These are phyloP conservation scores for Monochamus saltuarius DNA, from an alignment of 1,140 invertebrate species.

Conservation along the genomic window DNA sequence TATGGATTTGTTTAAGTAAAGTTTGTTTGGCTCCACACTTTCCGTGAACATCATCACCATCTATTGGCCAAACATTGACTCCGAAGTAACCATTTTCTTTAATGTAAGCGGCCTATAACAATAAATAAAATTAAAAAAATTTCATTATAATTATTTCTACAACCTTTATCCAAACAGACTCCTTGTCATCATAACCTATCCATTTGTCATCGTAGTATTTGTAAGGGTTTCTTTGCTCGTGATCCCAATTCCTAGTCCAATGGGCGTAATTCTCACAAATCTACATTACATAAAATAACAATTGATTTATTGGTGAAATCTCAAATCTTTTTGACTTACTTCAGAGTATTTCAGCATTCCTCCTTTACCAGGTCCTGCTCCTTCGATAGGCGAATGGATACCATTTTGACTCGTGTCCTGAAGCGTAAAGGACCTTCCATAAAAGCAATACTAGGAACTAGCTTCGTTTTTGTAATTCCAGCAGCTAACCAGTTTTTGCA, in stretches of 20 bases:
- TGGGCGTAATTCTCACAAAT: too few species aligned
- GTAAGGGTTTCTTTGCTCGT: slow-evolving; percentile 1
- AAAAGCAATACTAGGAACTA: slow-evolving; percentile 65
- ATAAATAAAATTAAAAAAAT: neutral
- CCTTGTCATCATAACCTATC: slow-evolving; percentile 1
- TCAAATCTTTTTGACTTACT: too few species aligned
- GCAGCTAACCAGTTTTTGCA: slow-evolving; percentile 43
- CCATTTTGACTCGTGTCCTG: slow-evolving; percentile 52
- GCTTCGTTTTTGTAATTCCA: slow-evolving; percentile 56
- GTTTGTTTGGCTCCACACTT: slow-evolving; percentile 18
- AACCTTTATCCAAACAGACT: slow-evolving; percentile 1
- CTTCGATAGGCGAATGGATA: slow-evolving; percentile 56
- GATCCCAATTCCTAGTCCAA: neutral
- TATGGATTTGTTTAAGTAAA: slow-evolving; percentile 17
- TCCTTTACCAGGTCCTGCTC: slow-evolving; percentile 49
- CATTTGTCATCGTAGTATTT: neutral
- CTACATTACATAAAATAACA: too few species aligned
- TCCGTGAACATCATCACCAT: slow-evolving; percentile 23
- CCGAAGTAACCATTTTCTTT: slow-evolving; percentile 19
- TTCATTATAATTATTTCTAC: too few species aligned
- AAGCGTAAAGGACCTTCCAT: slow-evolving; percentile 64
- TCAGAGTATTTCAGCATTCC: neutral
- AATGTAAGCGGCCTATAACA: slow-evolving; percentile 26
- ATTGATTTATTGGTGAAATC: too few species aligned
- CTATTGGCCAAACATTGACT: slow-evolving; percentile 23